Base-by-base conservation (phyloP, 2,113 vertebrate genomes). In the Lycocorax pyrrhopterus region DNA sequence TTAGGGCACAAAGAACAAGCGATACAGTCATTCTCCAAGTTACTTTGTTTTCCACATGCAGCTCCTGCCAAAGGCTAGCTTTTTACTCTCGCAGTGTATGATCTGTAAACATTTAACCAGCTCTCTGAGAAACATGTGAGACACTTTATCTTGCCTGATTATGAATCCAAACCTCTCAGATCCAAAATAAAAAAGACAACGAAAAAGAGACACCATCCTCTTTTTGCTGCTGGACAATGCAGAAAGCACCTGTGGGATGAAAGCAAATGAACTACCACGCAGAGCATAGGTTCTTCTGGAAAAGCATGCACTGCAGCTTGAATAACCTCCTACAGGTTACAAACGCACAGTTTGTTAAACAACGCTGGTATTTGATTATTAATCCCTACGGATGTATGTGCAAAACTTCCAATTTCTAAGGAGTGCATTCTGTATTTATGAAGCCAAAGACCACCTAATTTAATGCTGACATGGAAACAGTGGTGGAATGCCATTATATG, bases 101-200 rank as follows among this genome's bases (percentile, higher is more conserved):
- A 93, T 96, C 90, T 94, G 87, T 85, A 93, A 95, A 87, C 83
- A 97, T 96, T 92, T 83, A 71, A 85, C 75, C 87, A 92, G 84
- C 91, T 85, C 91, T 83, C 63, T 85, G 9, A 84, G 92, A 95
- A 92, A 83, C 66, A 92, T 43, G 77, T 16, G 87, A 94, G 89
- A 91, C 74, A 69, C 87, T 94, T 44, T 73, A 58, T 72, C 51
- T 80, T 81, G 55, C 59, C 89, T 30, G 46, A 85, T 47, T 62
- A 87, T 93, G 78, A 94, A 89, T 53, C 84, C 53, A 55, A 74
- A 67, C 56, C 39, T 94, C 88, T 90, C 69, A 84, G 66, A 93
- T 77, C 44, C 91, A 15, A 17, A 15, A 25, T 52, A 30, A 39
- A 29, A 29, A 52, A 59, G 87, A 52, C 18, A 52, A 60, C n/a